Base-by-base conservation (phyloP, 2,797 vertebrate genomes). In the Myoxocephalus aenaeus region DNA sequence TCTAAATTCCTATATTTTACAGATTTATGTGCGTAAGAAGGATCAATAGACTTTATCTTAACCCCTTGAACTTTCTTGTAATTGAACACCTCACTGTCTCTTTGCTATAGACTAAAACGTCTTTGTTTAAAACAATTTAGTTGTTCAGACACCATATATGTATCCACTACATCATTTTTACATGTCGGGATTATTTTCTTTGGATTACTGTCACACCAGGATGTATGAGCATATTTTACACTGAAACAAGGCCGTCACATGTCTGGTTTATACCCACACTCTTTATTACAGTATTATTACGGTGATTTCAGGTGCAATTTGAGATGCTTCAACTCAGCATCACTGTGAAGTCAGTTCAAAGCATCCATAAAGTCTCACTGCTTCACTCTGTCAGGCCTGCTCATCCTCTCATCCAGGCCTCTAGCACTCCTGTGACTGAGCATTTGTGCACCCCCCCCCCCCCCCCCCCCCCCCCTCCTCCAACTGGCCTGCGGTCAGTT, bases 391-490 rank as follows among this genome's bases (percentile, higher is more conserved):
- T 34, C 68, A 69, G 72, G 73, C 64, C 75, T 73, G 32, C 54
- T 64, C 64, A 50, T 70, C 51, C 59, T 75, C 57, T 42, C 77
- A 48, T 51, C 73, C 83, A 90, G 85, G 81, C 80, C 82, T 72
- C 50, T 58, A 22, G 13, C 48, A 1, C 67, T 78, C 58, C 63
- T 57, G 51, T 79, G 66, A 82, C 29, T 61, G 72, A 84, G 59
- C 69, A 32, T 68, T 76, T 29, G 73, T 68, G 64, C 32, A 6
- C 51, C 34, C 18, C 5, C 10, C 36, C 18, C 9, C 32, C 27
- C 6, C 25, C 25, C 51, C 34, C 18, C 5, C 10, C 36, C 18
- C 51, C 34, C 18, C 5, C 10, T 25, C 18, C 56, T 13, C 10
- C 76, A 51, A 63, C 83, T 71, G 71, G 65, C 70, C 86, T 80